phyloP scores from a whole-genome alignment of 2,113 vertebrate genomes.

The Panthera tigris region DNA sequence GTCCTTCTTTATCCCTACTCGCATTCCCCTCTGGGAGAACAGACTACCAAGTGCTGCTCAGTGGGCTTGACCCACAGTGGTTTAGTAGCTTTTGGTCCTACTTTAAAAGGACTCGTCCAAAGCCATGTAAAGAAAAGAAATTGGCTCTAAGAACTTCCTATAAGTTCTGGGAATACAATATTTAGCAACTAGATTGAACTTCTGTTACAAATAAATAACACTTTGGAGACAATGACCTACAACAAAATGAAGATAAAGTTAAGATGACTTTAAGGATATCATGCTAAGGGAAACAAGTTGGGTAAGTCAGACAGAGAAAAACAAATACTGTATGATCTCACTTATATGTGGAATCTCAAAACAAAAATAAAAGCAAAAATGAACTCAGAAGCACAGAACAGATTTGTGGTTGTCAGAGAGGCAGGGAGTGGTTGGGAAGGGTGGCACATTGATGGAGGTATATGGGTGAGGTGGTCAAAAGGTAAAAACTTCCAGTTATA shows the following conservation, averaged over 20 bases:
- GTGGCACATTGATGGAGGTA: background rate
- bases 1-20: background rate
- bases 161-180: background rate
- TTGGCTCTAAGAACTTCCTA: background rate
- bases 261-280: background rate
- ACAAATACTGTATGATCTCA: background rate
- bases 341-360: background rate
- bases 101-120: background rate
- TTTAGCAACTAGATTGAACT: background rate
- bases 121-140: background rate
- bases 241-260: background rate
- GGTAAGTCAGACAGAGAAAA: background rate
- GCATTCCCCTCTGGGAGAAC: background rate
- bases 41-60: background rate
- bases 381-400: background rate
- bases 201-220: background rate
- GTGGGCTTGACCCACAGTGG: fast-evolving
- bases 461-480: background rate
- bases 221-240: background rate
- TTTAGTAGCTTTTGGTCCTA: background rate
- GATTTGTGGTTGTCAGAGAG: background rate
- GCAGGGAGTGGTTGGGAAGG: background rate
- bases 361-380: background rate
- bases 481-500: background rate
- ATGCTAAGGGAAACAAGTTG: background rate